Percentiles rank a stretch among this genome's conserved stretches.
Evolutionary conservation across 2,888 invertebrate species (phyloP).

Genomic region (Acrocera orbiculus): DNA sequence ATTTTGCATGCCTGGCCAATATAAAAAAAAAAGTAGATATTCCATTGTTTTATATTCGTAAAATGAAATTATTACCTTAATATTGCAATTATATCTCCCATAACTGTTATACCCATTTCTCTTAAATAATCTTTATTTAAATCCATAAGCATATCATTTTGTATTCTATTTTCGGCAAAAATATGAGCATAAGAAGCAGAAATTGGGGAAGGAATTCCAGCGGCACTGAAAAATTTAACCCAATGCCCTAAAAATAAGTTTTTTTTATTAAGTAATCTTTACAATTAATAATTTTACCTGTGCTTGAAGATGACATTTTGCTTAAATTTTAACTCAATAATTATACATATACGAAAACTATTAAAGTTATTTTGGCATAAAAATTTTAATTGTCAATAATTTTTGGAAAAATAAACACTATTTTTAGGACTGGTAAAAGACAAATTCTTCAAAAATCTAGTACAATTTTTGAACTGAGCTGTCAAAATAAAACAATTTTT

Average conservation of each 20-base stretch:
- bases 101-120: slow-evolving; percentile 73
- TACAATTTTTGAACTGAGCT: no score
- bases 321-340: not conserved
- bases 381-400: no score
- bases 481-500: no score
- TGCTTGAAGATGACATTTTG: slow-evolving; percentile 8
- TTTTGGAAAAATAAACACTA: no score
- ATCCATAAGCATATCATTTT: slow-evolving; percentile 69
- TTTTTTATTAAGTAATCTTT: no score
- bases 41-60: not conserved
- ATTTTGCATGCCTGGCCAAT: slow-evolving; percentile 37
- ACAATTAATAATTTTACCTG: slow-evolving; percentile 5
- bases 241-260: slow-evolving; percentile 36
- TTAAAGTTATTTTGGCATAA: no score
- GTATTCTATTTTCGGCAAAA: slow-evolving; percentile 74
- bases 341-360: no score
- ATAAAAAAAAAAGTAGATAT: not conserved
- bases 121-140: slow-evolving; percentile 70
- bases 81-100: slow-evolving; percentile 53
- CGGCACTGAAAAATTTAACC: slow-evolving; percentile 73
- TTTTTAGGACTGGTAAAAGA: no score
- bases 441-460: no score
- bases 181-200: slow-evolving; percentile 70
- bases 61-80: slow-evolving; percentile 34
- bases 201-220: slow-evolving; percentile 58